These are phyloP conservation scores for Pteronotus mesoamericanus DNA, from an alignment of 2,797 vertebrate genomes.

Conservation along the genomic window DNA sequence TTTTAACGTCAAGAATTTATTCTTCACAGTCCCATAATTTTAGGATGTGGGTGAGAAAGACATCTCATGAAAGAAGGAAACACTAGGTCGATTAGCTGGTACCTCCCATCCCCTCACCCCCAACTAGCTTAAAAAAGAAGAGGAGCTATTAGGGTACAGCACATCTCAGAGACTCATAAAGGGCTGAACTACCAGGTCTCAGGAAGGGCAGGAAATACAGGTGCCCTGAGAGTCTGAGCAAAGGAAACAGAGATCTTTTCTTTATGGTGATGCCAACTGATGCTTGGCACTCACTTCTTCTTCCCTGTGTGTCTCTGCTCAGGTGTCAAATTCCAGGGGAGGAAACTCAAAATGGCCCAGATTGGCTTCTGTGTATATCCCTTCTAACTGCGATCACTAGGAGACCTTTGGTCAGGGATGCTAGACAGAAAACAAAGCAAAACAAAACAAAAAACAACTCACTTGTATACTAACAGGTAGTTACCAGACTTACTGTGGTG, in stretches of 20 bases:
- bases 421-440: background rate
- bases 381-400: background rate
- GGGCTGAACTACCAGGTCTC: background rate
- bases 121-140: background rate
- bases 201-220: background rate
- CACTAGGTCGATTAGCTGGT: too few species aligned
- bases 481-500: background rate
- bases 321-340: background rate
- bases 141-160: background rate
- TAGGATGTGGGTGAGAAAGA: background rate
- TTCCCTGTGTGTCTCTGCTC: background rate
- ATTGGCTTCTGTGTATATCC: background rate
- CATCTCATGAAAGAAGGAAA: background rate
- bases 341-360: background rate
- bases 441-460: background rate
- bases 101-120: background rate
- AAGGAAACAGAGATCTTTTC: background rate
- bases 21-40: background rate
- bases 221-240: background rate
- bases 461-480: background rate
- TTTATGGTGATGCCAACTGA: background rate
- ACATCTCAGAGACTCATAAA: background rate
- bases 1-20: background rate
- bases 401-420: background rate
- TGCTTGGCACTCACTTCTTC: background rate